phyloP scores from a whole-genome alignment of 2,797 vertebrate species.

The Anabacerthia variegaticeps region DNA sequence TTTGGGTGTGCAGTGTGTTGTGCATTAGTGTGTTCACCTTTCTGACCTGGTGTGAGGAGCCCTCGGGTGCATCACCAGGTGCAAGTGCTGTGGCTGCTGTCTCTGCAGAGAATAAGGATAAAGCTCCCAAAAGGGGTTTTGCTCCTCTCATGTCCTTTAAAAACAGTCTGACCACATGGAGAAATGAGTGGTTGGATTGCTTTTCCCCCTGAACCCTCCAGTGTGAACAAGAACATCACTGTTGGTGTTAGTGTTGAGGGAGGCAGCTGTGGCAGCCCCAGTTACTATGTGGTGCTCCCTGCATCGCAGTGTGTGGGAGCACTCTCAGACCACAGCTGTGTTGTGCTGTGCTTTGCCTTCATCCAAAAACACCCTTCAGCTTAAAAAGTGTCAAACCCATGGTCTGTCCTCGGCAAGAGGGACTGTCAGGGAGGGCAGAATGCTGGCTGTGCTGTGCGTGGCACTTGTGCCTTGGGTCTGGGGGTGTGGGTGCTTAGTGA shows the following conservation, averaged over 20 bases:
- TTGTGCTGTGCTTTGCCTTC: background rate
- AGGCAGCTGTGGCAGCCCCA: background rate
- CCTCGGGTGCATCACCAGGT: background rate
- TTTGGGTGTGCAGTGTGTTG: background rate
- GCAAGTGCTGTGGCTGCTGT: rapidly evolving
- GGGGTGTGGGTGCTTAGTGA: rapidly evolving
- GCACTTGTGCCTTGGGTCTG: rapidly evolving
- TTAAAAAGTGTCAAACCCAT: rapidly evolving
- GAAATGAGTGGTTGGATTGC: background rate
- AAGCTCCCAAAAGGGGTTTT: background rate
- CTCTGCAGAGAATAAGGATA: background rate
- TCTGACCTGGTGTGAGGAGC: background rate
- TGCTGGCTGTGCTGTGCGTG: background rate
- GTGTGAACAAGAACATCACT: background rate
- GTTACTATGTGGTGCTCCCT: rapidly evolving
- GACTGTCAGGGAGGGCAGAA: background rate
- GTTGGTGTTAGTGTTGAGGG: background rate
- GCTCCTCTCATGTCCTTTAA: background rate
- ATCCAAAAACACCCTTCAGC: background rate
- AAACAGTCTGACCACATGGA: background rate
- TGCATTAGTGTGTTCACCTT: background rate
- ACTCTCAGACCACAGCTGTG: rapidly evolving
- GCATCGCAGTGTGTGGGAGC: rapidly evolving
- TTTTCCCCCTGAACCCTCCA: rapidly evolving
- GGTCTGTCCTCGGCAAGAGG: background rate